These are phyloP conservation scores for Salvator merianae DNA, from an alignment of 2,113 vertebrate genomes.

Conservation along the genomic window DNA sequence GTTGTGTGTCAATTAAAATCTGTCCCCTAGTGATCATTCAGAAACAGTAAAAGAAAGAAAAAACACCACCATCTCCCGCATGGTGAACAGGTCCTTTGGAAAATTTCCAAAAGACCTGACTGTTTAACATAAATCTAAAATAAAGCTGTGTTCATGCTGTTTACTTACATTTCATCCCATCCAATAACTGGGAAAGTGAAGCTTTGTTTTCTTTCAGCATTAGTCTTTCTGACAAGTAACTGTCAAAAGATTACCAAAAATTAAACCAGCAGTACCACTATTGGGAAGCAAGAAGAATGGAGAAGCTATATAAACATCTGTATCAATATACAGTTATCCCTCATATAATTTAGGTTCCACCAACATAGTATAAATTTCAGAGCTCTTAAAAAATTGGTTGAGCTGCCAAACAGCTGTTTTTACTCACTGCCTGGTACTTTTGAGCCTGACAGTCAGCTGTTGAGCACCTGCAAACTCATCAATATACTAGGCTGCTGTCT, in stretches of 20 bases:
- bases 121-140: neutral
- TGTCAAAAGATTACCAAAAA: constrained; percentile 52
- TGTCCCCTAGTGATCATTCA: neutral
- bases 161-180: constrained; percentile 92
- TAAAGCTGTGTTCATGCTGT: neutral
- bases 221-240: constrained; percentile 90
- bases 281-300: constrained; percentile 8
- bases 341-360: too few relatives aligned
- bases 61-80: neutral
- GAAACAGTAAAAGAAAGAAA: too few relatives aligned
- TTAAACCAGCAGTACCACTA: constrained; percentile 9
- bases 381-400: too few relatives aligned
- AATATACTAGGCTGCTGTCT: too few relatives aligned
- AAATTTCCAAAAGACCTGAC: neutral
- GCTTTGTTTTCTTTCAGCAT: constrained; percentile 83
- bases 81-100: neutral
- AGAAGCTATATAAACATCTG: neutral
- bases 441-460: too few relatives aligned
- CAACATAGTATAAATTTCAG: too few relatives aligned
- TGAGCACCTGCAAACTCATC: too few relatives aligned
- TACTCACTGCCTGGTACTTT: too few relatives aligned
- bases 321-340: neutral
- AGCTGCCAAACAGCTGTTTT: too few relatives aligned
- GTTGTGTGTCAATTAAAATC: neutral
- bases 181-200: constrained; percentile 81